These are phyloP conservation scores for Phaethornis superciliosus DNA, from an alignment of 2,113 vertebrate genomes.

Conservation along the genomic window DNA sequence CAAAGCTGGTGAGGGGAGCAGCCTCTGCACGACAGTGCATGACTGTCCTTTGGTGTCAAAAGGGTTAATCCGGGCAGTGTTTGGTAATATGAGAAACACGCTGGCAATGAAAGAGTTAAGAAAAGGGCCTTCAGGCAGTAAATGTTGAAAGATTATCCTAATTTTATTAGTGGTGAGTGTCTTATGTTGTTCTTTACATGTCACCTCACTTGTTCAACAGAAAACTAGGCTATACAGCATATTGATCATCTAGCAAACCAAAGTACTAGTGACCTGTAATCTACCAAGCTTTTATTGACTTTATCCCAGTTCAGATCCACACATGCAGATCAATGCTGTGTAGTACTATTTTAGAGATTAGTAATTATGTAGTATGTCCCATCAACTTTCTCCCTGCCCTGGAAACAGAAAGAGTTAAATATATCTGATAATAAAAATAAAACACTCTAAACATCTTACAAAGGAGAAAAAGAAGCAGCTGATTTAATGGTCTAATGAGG, in stretches of 20 bases:
- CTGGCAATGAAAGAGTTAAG: constrained; percentile 29
- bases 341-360: constrained; percentile 57
- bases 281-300: constrained; percentile 85
- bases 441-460: constrained; percentile 61
- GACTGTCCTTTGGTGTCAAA: background rate
- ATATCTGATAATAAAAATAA: constrained; percentile 68
- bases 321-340: constrained; percentile 77
- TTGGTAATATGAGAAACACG: no score
- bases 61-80: no score
- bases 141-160: constrained; percentile 68
- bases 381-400: background rate
- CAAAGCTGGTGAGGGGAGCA: background rate
- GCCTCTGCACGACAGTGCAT: background rate
- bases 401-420: constrained; percentile 56
- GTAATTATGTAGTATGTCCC: background rate
- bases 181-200: constrained; percentile 61
- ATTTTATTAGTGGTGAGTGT: constrained; percentile 64
- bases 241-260: constrained; percentile 86
- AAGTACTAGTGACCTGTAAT: constrained; percentile 84
- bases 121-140: constrained; percentile 44
- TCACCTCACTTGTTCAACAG: constrained; percentile 65
- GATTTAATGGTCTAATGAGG: constrained; percentile 95
- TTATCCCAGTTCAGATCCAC: constrained; percentile 78
- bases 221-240: constrained; percentile 79
- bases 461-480: constrained; percentile 75